Evolutionary conservation across 2,888 invertebrate species (phyloP), one percentile per base, ranked within the genome.

Genomic region (Apamea sordens): DNA sequence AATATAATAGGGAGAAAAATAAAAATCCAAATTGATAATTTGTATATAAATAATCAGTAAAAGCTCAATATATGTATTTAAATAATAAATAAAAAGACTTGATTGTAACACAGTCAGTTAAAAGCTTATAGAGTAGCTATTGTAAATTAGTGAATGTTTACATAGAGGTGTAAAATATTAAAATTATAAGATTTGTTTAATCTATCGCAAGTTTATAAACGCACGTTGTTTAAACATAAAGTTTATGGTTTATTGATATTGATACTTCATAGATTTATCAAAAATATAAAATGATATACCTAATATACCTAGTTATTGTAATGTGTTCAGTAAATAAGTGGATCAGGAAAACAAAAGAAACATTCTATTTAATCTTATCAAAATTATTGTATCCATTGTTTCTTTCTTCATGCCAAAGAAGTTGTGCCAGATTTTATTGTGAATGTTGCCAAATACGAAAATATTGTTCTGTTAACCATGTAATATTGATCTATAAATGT

Each of bases 21-120:
- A 93, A 90, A 91, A 91, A 91, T 90, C 89, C 90, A 92, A 92
- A 90, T 92, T 90, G 90, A 91, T 88, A 86, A 87, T 90, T 89
- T 95, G 95, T 96, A 95, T 86, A 96, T 96, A 92, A 93, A 93
- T 94, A 95, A 94, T 93, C 93, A 91, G 91, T 94, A 93, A 96
- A 95, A 94, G 96, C 96, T 96, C 96, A 96, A 97, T 88, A 96
- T 95, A 94, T 95, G 73, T 82, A 94, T 94, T 91, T 94, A 94
- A 94, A 94, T 93, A 88, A 94, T 93, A 93, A 93, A 93, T 93
- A 92, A 94, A 93, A 96, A 96, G 96, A 96, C 96, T 96, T 96
- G 94, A 95, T 92, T 89, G 90, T 94, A 94, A 94, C 92, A 94
- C 91, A 93, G 93, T 94, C 92, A 90, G 93, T 94, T 90, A 92